phyloP scores from a whole-genome alignment of 2,113 vertebrate species.

The Ceyx melanurus region DNA sequence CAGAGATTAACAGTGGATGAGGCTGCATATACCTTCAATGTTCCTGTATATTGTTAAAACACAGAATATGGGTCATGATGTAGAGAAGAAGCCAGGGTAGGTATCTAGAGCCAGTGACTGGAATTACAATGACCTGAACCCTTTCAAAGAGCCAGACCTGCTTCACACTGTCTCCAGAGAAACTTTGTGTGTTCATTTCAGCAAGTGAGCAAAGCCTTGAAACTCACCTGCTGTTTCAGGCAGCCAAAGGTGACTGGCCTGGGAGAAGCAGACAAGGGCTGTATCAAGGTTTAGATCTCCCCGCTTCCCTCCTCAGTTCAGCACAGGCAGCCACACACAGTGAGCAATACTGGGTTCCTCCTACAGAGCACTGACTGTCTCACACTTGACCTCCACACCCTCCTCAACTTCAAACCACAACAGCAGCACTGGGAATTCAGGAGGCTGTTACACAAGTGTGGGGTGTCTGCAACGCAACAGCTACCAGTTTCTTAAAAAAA shows the following conservation, averaged over 20 bases:
- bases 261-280: background rate
- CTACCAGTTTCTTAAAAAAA: background rate
- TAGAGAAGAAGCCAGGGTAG: background rate
- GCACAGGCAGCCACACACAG: background rate
- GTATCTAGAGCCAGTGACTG: background rate
- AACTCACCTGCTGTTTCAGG: background rate
- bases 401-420: slow-evolving; percentile 27
- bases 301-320: background rate
- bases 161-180: background rate
- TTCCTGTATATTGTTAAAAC: background rate
- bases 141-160: slow-evolving; percentile 10
- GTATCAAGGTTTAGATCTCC: background rate
- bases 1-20: background rate
- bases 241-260: slow-evolving; percentile 1
- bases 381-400: slow-evolving; percentile 10
- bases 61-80: background rate
- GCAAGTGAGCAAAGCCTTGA: background rate
- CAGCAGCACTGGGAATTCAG: slow-evolving; percentile 37
- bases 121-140: background rate
- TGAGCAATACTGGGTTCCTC: slow-evolving; percentile 1
- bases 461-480: background rate
- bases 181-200: background rate
- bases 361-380: background rate
- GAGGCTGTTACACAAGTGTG: slow-evolving; percentile 36
- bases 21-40: background rate